phyloP scores from a whole-genome alignment of 2,888 invertebrate species.

The Morpho achilles region DNA sequence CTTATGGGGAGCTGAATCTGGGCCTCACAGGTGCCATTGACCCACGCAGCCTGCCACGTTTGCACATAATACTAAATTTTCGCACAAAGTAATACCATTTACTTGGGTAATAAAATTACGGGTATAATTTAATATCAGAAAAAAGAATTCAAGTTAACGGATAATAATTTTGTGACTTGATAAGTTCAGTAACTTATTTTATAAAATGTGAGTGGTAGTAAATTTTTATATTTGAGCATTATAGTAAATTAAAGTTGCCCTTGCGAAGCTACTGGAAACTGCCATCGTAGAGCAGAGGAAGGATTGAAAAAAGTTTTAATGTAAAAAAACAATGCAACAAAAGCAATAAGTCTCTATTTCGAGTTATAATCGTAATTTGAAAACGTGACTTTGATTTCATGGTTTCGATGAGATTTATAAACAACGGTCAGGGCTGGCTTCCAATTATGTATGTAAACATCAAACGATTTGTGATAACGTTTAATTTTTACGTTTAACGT shows the following conservation, averaged over 20 bases:
- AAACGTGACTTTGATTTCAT: slow-evolving; percentile 66
- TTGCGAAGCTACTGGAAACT: too few species aligned
- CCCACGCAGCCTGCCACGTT: slow-evolving; percentile 59
- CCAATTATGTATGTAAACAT: slow-evolving; percentile 50
- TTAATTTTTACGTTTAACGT: slow-evolving; percentile 19
- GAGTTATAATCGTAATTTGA: slow-evolving; percentile 57
- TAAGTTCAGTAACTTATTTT: too few species aligned
- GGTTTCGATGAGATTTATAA: slow-evolving; percentile 50
- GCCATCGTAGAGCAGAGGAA: slow-evolving; percentile 25
- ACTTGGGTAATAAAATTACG: too few species aligned
- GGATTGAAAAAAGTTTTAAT: slow-evolving; percentile 53
- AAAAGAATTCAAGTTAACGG: too few species aligned
- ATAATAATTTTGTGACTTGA: too few species aligned
- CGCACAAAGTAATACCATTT: too few species aligned
- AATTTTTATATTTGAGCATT: too few species aligned
- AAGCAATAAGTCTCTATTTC: slow-evolving; percentile 65
- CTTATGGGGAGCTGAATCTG: slow-evolving; percentile 75
- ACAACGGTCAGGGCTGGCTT: slow-evolving; percentile 45
- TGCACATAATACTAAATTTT: too few species aligned
- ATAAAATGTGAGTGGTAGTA: too few species aligned
- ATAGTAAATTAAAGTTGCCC: too few species aligned
- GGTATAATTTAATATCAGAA: too few species aligned
- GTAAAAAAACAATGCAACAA: slow-evolving; percentile 62
- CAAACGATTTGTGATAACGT: slow-evolving; percentile 45
- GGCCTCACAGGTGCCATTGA: slow-evolving; percentile 69